Evolutionary conservation across 2,797 vertebrate species (phyloP), one percentile per base, ranked within the genome.

Genomic region (Clarias laeviceps): DNA sequence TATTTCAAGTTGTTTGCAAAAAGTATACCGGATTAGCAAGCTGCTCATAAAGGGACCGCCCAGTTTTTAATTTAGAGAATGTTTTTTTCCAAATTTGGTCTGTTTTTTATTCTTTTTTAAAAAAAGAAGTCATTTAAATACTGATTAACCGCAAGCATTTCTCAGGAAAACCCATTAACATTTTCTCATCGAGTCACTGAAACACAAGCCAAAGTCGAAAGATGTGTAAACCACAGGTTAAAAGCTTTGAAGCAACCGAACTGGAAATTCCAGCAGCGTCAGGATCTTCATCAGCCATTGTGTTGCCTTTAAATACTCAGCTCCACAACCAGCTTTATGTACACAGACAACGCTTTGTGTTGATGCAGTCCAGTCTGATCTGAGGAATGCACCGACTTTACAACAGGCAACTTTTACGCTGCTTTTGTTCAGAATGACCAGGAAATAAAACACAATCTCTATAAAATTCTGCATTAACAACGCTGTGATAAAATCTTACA

Each of bases 191-290:
- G 9, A 6, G 2, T 8, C 2, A 68, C 66, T 34, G 32, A 34
- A 68, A 9, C 32, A 8, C 62, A 27, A 64, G 32, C 34, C 11
- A 20, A 40, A 69, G 68, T 8, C 7, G 1, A 17, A 8, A 18
- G 2, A 22, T 8, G 3, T 4, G 8, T 37, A 2, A 70, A 37
- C 68, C 34, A 22, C 14, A 37, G 34, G 24, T n/a, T 6, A 29
- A 22, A 56, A 32, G 18, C 27, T 9, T 32, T 29, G 27, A 34
- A 77, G 74, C 15, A 17, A 29, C 34, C 0, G 3, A 70, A 79
- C 74, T 29, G 64, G 83, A 61, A 69, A 79, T 70, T 57, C 74
- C 74, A 59, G 45, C 15, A 78, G 27, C 3, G 24, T 68, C 83
- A 40, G 79, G 18, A 18, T 1, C 14, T 1, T 57, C 7, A 22